These are phyloP conservation scores for Amblyornis subalaris DNA, from an alignment of 2,113 vertebrate genomes.

Conservation along the genomic window DNA sequence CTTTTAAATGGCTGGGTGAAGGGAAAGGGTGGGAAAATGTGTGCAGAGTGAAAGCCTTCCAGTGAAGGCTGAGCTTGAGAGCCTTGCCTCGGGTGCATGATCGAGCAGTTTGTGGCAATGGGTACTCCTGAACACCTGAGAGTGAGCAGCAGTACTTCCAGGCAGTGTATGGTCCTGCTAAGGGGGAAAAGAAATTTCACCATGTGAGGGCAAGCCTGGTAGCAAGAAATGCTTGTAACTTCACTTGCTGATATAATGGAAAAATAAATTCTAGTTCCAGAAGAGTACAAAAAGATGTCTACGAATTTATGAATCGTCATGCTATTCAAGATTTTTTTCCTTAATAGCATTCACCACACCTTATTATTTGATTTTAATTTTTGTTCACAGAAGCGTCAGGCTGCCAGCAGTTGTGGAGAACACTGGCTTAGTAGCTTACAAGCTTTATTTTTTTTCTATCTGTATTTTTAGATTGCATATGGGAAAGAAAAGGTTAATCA, in stretches of 20 bases:
- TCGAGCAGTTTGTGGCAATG: background rate
- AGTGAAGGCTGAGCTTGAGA: background rate
- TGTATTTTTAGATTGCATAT: background rate
- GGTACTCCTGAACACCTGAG: background rate
- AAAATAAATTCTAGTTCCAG: background rate
- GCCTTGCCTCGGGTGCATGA: background rate
- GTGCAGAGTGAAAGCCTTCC: background rate
- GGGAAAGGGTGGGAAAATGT: background rate
- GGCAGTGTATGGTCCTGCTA: background rate
- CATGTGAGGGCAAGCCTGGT: background rate
- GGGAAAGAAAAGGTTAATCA: background rate
- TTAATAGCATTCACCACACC: accelerated
- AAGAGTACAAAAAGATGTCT: background rate
- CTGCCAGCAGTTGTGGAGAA: background rate
- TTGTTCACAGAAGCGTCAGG: background rate
- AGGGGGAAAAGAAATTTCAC: background rate
- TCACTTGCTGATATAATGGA: background rate
- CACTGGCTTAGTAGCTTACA: background rate
- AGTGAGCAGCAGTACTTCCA: background rate
- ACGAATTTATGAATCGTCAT: background rate
- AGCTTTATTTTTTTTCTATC: background rate
- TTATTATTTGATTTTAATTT: background rate
- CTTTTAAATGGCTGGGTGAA: background rate
- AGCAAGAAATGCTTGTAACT: background rate
- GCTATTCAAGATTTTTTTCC: background rate